Evolutionary conservation across 2,113 vertebrate genomes (phyloP), one percentile per base, ranked within the genome.

Genomic region (Choloepus hoffmanni): DNA sequence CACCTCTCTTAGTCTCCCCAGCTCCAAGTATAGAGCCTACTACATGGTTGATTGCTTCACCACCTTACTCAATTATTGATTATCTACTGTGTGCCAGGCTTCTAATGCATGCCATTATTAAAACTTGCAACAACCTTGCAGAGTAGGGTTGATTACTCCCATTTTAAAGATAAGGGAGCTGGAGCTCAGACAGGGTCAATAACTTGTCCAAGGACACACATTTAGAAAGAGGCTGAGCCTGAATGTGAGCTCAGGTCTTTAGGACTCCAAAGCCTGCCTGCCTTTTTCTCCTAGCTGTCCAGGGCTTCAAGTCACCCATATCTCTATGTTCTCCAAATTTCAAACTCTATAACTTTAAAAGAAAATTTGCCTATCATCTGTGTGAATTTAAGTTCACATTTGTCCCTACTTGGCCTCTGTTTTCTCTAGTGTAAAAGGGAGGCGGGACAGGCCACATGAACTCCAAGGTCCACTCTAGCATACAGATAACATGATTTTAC

Each of bases 401-500:
- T 33, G 67, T 58, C 16, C 30, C 28, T 33, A 24, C n/a, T 60
- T 15, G 28, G 26, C 60, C 16, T 85, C 81, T 1, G 48, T 53
- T 81, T 81, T 48, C 7, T 87, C 43, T n/a, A 48, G 19, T 40
- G 60, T 60, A 63, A 86, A 73, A 55, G 0, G 1, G 36, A 1
- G 11, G 18, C 9, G 24, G 33, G 12, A 43, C 23, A 30, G 36
- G 0, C 10, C 2, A 9, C 0, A 6, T 40, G 50, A 76, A 14
- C 43, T 30, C 26, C 33, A 11, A 4, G 82, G 40, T 14, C 2
- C 26, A 9, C 53, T 8, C 9, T 2, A 16, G 33, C 3, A 2
- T 0, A 4, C 48, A 1, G 24, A 7, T 24, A 23, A 28, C 1
- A 0, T 9, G 21, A 65, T 21, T 60, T 76, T 21, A 62, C 36